Evolutionary conservation across 2,113 vertebrate genomes (phyloP).

Genomic region (Bubo scandiacus): DNA sequence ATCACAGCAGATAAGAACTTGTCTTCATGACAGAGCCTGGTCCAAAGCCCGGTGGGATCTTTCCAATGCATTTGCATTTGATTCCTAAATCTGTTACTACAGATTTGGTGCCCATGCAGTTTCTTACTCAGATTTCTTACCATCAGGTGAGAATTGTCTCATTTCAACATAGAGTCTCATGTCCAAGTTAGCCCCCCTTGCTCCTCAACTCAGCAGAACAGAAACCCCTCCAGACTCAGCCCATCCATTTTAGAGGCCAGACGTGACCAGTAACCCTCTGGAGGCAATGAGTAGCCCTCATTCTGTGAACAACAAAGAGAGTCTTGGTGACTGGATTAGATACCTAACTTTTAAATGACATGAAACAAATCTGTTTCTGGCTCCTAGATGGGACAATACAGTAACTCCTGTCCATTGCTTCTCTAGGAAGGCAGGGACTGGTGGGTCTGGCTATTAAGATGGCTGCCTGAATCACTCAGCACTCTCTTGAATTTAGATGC

Average conservation of each 20-base stretch:
- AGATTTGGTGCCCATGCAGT: neutral
- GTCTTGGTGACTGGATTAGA: neutral
- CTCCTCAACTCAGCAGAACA: neutral
- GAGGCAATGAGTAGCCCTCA: neutral
- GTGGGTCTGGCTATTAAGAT: neutral
- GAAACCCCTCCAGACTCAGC: neutral
- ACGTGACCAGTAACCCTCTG: neutral
- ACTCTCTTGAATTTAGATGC: neutral
- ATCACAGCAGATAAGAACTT: neutral
- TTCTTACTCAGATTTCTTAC: neutral
- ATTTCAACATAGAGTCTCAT: neutral
- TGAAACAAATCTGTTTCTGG: neutral
- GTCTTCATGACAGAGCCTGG: neutral
- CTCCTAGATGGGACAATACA: neutral
- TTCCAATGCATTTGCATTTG: neutral
- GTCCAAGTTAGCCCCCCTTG: neutral
- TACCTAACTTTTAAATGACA: neutral
- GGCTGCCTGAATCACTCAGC: conserved; percentile 21
- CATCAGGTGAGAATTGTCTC: neutral
- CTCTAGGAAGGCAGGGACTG: neutral
- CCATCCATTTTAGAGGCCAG: neutral
- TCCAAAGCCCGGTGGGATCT: neutral
- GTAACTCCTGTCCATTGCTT: neutral
- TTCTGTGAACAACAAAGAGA: neutral
- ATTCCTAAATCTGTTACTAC: neutral